Evolutionary conservation across 2,113 vertebrate species (phyloP), one percentile per base, ranked within the genome.

Genomic region (Pluvialis apricaria): DNA sequence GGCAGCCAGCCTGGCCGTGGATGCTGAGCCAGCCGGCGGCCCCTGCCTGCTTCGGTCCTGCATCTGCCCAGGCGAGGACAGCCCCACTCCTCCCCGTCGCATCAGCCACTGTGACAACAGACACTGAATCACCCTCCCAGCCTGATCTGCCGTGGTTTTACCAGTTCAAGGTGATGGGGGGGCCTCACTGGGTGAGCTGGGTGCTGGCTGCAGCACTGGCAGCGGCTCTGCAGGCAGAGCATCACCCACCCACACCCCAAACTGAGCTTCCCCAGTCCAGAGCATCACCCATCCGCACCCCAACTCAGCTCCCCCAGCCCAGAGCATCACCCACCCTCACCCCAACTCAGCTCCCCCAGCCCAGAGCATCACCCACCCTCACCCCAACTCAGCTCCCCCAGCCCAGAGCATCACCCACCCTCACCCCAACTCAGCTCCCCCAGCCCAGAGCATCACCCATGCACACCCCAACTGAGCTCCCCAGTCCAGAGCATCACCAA

Each of bases 401-500:
- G 18, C 26, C 64, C 49, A 92, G 15, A 93, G 45, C 31, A 86
- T 62, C 73, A 32, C 49, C 29, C 26, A 58, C 11, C 20, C 0
- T 0, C 29, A 29, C 18, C n/a, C 40, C 40, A 52, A 3, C 12
- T 0, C 5, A n/a, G 22, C 36, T 65, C 44, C 47, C 31, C 24
- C 18, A 14, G 18, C 26, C 51, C 34, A 38, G 4, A 58, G 52
- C 45, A 72, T 83, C 82, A 38, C 44, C n/a, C 42, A 31, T 22
- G 29, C 1, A 2, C 7, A 21, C 20, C 34, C 15, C 49, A 70
- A n/a, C n/a, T n/a, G n/a, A n/a, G n/a, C n/a, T n/a, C 25, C 22
- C 72, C 20, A 12, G 5, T 25, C 31, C 49, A 42, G 13, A 61
- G 44, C 72, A 65, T 85, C 82, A 32, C 36, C 75, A 42, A 44